Conservation (phyloP, 2,113 vertebrate genomes). For the Heterotilapia buettikoferi region DNA sequence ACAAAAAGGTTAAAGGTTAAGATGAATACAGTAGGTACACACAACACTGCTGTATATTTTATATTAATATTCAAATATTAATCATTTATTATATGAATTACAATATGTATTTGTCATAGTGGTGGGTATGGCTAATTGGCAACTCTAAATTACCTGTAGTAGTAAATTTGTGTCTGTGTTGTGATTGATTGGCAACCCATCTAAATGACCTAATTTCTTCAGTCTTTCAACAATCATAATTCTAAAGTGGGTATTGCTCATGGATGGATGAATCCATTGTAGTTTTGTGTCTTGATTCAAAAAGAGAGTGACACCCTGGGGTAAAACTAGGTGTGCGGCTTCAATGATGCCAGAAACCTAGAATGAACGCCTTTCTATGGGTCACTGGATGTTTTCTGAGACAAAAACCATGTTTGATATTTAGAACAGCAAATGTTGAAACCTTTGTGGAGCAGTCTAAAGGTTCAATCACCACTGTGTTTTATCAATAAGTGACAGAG, state of each 20-base stretch:
- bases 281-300: background rate
- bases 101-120: background rate
- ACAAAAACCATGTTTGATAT: background rate
- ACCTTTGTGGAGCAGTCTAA: background rate
- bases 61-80: background rate
- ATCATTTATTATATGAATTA: background rate
- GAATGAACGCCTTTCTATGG: background rate
- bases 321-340: background rate
- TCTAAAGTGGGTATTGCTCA: background rate
- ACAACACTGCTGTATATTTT: background rate
- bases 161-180: background rate
- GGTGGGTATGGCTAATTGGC: background rate
- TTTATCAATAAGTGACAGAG: slow-evolving; percentile 9
- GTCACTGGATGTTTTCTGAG: background rate
- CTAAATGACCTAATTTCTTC: background rate
- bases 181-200: background rate
- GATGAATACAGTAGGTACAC: background rate
- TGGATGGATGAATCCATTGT: background rate
- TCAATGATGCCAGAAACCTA: background rate
- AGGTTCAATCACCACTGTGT: background rate
- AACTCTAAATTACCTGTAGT: background rate
- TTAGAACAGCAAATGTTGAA: background rate
- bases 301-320: background rate
- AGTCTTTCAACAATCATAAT: background rate
- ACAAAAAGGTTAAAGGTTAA: background rate